Evolutionary conservation across 2,888 invertebrate species (phyloP).

Genomic region (Meiosimyza platycephala): DNA sequence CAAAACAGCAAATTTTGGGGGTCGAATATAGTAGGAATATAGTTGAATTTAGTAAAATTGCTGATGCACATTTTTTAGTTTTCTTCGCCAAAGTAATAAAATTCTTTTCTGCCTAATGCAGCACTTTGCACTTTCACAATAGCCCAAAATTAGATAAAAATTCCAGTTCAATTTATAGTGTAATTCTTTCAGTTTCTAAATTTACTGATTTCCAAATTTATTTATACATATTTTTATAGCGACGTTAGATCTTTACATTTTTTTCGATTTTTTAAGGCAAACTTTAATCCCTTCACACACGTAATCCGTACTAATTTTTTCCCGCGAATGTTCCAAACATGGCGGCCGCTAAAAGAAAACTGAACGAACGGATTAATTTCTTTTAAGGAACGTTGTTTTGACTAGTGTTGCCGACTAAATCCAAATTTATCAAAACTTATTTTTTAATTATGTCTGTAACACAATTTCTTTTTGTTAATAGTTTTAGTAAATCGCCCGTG

Average conservation of each 20-base stretch:
- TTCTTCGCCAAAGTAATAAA: constrained; percentile 2
- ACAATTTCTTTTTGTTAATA: too few relatives aligned
- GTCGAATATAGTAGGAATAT: not conserved
- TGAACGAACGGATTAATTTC: constrained; percentile 27
- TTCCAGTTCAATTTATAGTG: constrained; percentile 12
- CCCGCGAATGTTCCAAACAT: constrained; percentile 26
- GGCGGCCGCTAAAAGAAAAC: constrained; percentile 36
- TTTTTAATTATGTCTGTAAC: too few relatives aligned
- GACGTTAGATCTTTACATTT: not conserved
- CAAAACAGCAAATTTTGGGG: not conserved
- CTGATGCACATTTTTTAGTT: constrained; percentile 2
- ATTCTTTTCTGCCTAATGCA: not conserved
- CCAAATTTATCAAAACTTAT: too few relatives aligned
- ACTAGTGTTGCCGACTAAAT: too few relatives aligned
- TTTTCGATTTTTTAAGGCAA: too few relatives aligned
- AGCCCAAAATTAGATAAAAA: constrained; percentile 20
- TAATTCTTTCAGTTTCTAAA: not conserved
- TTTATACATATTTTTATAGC: not conserved
- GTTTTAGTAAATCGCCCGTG: too few relatives aligned
- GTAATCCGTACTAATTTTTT: constrained; percentile 2
- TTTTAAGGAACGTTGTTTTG: constrained; percentile 1
- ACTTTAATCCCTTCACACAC: constrained; percentile 14
- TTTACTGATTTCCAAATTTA: not conserved
- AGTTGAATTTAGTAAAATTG: constrained; percentile 1
- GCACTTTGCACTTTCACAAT: constrained; percentile 36